A percentile compares a stretch with the other conserved stretches of the same genome.
Conservation (phyloP, 2,888 invertebrate genomes). For the Muschampia plurimacula region DNA sequence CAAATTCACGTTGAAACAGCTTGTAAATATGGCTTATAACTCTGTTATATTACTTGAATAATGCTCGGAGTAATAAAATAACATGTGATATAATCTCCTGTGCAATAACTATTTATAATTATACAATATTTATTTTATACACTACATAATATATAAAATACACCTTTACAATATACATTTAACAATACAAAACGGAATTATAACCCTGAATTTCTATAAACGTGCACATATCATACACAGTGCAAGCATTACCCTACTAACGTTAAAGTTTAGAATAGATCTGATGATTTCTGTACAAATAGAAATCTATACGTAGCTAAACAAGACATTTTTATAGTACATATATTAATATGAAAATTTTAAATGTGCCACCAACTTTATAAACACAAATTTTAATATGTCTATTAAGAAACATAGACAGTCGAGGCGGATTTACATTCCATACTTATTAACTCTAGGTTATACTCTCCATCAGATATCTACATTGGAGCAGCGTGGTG, state of each 20-base stretch:
- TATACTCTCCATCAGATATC: not conserved
- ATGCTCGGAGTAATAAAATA: slow-evolving; percentile 21
- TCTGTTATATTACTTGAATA: slow-evolving; percentile 16
- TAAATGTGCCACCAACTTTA: slow-evolving; percentile 16
- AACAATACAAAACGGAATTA: slow-evolving; percentile 38
- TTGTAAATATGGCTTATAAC: slow-evolving; percentile 24
- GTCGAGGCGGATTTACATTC: slow-evolving; percentile 16
- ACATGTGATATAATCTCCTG: slow-evolving; percentile 26
- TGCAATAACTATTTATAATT: slow-evolving; percentile 20
- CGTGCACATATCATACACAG: slow-evolving; percentile 29
- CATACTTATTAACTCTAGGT: not conserved
- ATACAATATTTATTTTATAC: slow-evolving; percentile 28
- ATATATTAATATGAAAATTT: slow-evolving; percentile 7
- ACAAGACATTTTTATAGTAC: slow-evolving; percentile 24
- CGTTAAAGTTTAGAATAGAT: slow-evolving; percentile 14
- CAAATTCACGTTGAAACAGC: slow-evolving; percentile 10
- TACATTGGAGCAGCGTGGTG: not conserved
- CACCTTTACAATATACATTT: slow-evolving; percentile 37
- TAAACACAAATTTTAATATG: not conserved
- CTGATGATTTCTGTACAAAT: slow-evolving; percentile 44
- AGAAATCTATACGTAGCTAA: slow-evolving; percentile 44
- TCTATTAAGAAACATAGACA: slow-evolving; percentile 5
- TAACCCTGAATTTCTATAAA: slow-evolving; percentile 37
- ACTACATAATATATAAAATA: slow-evolving; percentile 36
- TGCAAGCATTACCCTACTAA: slow-evolving; percentile 34